Evolutionary conservation across 2,113 vertebrate species (phyloP).

Genomic region (Campylomormyrus numenius): DNA sequence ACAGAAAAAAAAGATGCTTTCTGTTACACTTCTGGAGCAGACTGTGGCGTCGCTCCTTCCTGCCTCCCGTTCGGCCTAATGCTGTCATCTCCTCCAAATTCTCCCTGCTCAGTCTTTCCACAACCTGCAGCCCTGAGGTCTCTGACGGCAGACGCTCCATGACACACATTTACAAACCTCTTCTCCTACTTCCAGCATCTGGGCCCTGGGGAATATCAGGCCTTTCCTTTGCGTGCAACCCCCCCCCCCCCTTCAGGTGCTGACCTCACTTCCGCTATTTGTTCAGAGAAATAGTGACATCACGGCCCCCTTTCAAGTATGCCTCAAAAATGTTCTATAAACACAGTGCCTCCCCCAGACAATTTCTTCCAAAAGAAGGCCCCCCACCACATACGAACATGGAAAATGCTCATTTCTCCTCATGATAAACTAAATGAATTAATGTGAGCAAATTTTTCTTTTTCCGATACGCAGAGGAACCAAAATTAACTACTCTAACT

Average conservation of each 20-base stretch:
- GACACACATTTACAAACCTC: background rate
- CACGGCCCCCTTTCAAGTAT: background rate
- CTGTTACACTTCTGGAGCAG: background rate
- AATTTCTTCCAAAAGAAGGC: background rate
- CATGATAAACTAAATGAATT: background rate
- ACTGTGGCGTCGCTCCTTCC: background rate
- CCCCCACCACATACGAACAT: background rate
- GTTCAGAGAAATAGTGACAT: background rate
- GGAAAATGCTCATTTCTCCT: background rate
- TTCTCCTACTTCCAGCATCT: background rate
- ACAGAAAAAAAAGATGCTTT: background rate
- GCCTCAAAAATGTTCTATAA: background rate
- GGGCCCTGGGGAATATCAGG: background rate
- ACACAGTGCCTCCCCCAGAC: background rate
- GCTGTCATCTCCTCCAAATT: background rate
- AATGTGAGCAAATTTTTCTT: background rate
- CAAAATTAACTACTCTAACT: background rate
- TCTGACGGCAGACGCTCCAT: background rate
- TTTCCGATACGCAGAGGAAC: background rate
- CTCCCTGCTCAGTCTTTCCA: background rate
- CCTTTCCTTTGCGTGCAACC: background rate
- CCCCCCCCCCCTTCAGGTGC: background rate
- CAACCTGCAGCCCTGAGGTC: too few species aligned
- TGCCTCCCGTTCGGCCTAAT: background rate
- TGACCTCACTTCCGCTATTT: background rate